phyloP scores from a whole-genome alignment of 2,888 invertebrate species.

The Allolobophora icterica region DNA sequence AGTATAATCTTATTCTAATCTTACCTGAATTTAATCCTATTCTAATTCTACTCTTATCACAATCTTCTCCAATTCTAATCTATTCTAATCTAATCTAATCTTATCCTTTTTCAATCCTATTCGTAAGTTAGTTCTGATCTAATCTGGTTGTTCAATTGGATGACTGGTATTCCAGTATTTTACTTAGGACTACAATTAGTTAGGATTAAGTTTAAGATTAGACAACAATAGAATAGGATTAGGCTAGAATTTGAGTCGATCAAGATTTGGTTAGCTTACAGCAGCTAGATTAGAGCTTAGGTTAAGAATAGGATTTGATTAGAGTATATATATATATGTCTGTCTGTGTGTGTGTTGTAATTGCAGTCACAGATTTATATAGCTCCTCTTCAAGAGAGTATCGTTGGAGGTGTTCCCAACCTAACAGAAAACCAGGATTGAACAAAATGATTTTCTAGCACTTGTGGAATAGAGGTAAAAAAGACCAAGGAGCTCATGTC shows the following conservation, averaged over 20 bases:
- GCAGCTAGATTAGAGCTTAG: background rate
- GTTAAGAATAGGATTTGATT: background rate
- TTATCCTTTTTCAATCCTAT: background rate
- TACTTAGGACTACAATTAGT: background rate
- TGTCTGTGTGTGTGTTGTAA: too few species aligned
- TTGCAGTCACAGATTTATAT: too few species aligned
- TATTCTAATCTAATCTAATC: background rate
- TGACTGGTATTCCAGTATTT: background rate
- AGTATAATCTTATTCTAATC: background rate
- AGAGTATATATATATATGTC: background rate
- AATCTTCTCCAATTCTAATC: background rate
- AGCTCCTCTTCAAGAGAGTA: too few species aligned
- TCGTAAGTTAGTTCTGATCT: too few species aligned
- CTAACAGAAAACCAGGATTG: too few species aligned
- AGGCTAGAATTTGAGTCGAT: background rate
- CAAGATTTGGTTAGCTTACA: background rate
- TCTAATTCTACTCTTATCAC: background rate
- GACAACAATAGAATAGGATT: background rate
- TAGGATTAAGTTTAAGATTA: background rate
- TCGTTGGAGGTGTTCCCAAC: too few species aligned
- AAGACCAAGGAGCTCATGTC: too few species aligned
- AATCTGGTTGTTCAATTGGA: too few species aligned
- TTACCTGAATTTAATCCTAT: background rate
- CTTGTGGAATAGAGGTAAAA: too few species aligned
- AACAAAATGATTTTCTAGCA: too few species aligned